Percentiles rank a stretch among this genome's conserved stretches.
phyloP scores from a whole-genome alignment of 2,888 invertebrate species.

The Plagiodera versicolora region DNA sequence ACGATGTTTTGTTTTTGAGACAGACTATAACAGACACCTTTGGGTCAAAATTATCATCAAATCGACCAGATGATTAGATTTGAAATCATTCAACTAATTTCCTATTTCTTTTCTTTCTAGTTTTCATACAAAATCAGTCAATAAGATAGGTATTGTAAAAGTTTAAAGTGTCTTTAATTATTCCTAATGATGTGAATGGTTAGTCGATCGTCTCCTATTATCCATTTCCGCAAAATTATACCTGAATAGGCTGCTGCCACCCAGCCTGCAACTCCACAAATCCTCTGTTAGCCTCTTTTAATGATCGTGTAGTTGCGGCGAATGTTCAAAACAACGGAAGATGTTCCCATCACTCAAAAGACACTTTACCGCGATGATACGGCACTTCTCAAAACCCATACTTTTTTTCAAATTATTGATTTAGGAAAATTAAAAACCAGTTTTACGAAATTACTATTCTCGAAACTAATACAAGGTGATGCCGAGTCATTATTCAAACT shows the following conservation, averaged over 20 bases:
- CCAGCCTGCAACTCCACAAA: slow-evolving; percentile 20
- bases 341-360: slow-evolving; percentile 35
- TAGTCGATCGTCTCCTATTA: slow-evolving; percentile 8
- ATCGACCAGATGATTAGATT: too few relatives aligned
- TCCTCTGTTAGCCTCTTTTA: slow-evolving; percentile 40
- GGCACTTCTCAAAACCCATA: slow-evolving; percentile 37
- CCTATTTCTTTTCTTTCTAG: too few relatives aligned
- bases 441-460: slow-evolving; percentile 40
- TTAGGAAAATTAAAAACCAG: slow-evolving; percentile 44
- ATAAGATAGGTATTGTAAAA: too few relatives aligned
- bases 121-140: too few relatives aligned
- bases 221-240: slow-evolving; percentile 1
- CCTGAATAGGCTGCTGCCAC: slow-evolving; percentile 17
- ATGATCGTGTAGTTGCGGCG: slow-evolving; percentile 37
- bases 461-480: slow-evolving; percentile 35
- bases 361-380: slow-evolving; percentile 41
- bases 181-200: background rate
- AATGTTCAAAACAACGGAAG: slow-evolving; percentile 39
- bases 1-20: too few relatives aligned
- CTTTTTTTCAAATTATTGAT: slow-evolving; percentile 40
- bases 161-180: background rate
- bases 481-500: slow-evolving; percentile 44
- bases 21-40: too few relatives aligned
- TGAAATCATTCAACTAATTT: too few relatives aligned
- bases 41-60: too few relatives aligned